A percentile compares a stretch with the other conserved stretches of the same genome.
phyloP scores from a whole-genome alignment of 2,888 invertebrate genomes.

The Phortica okadai region DNA sequence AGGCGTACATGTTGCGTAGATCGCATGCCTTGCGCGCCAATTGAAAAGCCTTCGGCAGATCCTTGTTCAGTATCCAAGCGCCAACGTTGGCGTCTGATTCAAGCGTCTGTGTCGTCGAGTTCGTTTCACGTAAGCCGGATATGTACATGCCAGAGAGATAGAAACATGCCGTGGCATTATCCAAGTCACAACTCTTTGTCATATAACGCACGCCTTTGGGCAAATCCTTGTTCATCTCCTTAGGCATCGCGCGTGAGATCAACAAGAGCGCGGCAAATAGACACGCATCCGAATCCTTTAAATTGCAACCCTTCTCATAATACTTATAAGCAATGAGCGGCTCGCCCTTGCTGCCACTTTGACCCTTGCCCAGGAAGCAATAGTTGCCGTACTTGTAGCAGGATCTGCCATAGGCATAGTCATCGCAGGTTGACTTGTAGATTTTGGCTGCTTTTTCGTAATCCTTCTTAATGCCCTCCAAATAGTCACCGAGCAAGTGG shows the following conservation, averaged over 20 bases:
- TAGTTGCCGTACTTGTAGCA: slow-evolving; percentile 91
- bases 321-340: slow-evolving; percentile 81
- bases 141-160: slow-evolving; percentile 87
- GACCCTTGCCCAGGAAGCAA: slow-evolving; percentile 81
- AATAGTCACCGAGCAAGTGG: slow-evolving; percentile 92
- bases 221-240: slow-evolving; percentile 78
- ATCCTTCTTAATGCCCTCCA: slow-evolving; percentile 89
- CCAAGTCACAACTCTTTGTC: slow-evolving; percentile 79
- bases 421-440: slow-evolving; percentile 90
- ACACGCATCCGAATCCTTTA: slow-evolving; percentile 84
- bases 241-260: slow-evolving; percentile 79
- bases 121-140: slow-evolving; percentile 81
- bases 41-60: slow-evolving; percentile 86
- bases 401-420: slow-evolving; percentile 87
- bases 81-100: not conserved
- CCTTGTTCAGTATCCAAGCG: slow-evolving; percentile 79
- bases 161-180: slow-evolving; percentile 85
- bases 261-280: slow-evolving; percentile 84
- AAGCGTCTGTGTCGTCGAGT: slow-evolving; percentile 66
- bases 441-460: slow-evolving; percentile 86
- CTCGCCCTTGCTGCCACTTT: slow-evolving; percentile 77
- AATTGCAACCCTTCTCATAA: slow-evolving; percentile 86
- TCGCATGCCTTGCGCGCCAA: slow-evolving; percentile 88
- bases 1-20: slow-evolving; percentile 88
- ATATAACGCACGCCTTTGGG: slow-evolving; percentile 79